phyloP scores from a whole-genome alignment of 1,140 invertebrate species.

The Agraylea sexmaculata region DNA sequence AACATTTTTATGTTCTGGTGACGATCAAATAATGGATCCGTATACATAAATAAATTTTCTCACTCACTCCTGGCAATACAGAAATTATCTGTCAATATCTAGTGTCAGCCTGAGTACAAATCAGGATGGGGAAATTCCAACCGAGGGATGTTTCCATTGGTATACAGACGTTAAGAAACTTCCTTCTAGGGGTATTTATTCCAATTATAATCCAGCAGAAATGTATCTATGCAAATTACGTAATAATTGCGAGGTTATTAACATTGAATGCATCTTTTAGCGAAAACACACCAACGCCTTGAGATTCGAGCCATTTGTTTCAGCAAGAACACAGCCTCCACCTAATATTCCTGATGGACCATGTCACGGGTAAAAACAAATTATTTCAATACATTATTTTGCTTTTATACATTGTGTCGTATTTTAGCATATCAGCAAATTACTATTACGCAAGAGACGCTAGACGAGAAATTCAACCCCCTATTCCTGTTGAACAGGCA shows the following conservation, averaged over 20 bases:
- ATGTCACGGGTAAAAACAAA: conserved; percentile 43
- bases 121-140: conserved; percentile 17
- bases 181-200: conserved; percentile 42
- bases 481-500: conserved; percentile 42
- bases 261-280: conserved; percentile 27
- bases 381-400: not conserved
- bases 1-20: no score
- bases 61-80: no score
- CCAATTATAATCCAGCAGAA: not conserved
- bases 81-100: no score
- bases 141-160: conserved; percentile 47
- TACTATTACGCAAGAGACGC: conserved; percentile 71
- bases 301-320: conserved; percentile 48
- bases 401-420: not conserved
- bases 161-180: conserved; percentile 44
- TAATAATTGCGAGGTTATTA: conserved; percentile 8
- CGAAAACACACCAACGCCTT: conserved; percentile 48
- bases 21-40: no score
- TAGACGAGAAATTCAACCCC: conserved; percentile 57
- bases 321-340: conserved; percentile 59
- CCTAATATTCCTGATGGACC: conserved; percentile 65
- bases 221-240: conserved; percentile 9
- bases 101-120: not conserved
- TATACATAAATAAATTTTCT: no score
- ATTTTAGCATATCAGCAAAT: conserved; percentile 48